phyloP scores from a whole-genome alignment of 2,888 invertebrate genomes.

The Synanthedon tipuliformis region DNA sequence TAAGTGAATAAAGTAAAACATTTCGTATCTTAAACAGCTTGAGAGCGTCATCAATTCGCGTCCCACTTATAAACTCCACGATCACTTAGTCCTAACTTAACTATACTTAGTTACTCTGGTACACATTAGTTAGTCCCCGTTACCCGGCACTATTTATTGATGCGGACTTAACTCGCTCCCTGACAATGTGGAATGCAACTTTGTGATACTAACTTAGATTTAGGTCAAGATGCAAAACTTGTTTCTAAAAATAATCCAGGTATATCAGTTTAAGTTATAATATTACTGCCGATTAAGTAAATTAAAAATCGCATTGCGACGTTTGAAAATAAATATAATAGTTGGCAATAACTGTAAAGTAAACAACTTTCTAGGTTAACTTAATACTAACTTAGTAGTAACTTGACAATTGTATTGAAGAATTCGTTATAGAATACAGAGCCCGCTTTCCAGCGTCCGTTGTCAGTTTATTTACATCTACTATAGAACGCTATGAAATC shows the following conservation, averaged over 20 bases:
- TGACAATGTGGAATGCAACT: conserved; percentile 1
- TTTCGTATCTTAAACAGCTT: conserved; percentile 6
- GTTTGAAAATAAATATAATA: too few relatives aligned
- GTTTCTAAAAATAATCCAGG: too few relatives aligned
- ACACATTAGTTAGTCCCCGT: conserved; percentile 3
- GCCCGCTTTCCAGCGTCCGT: background rate
- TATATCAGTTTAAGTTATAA: too few relatives aligned
- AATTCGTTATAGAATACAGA: conserved; percentile 33
- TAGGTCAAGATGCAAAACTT: too few relatives aligned
- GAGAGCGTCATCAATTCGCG: conserved; percentile 16
- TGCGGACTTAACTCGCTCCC: conserved; percentile 1
- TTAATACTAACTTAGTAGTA: conserved; percentile 27
- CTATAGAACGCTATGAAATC: background rate
- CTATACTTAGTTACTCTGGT: conserved; percentile 1
- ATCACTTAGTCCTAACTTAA: conserved; percentile 7
- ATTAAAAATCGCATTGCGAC: too few relatives aligned
- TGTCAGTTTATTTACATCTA: background rate
- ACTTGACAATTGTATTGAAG: conserved; percentile 43
- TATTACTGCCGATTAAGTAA: too few relatives aligned
- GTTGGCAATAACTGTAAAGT: background rate
- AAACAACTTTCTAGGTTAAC: conserved; percentile 13
- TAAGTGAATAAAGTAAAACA: background rate
- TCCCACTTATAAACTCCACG: conserved; percentile 11
- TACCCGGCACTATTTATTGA: background rate
- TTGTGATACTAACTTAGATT: background rate